These are phyloP conservation scores for Porites cylindrica DNA, from an alignment of 92 coral and sea anemone genomes.

Conservation along the genomic window DNA sequence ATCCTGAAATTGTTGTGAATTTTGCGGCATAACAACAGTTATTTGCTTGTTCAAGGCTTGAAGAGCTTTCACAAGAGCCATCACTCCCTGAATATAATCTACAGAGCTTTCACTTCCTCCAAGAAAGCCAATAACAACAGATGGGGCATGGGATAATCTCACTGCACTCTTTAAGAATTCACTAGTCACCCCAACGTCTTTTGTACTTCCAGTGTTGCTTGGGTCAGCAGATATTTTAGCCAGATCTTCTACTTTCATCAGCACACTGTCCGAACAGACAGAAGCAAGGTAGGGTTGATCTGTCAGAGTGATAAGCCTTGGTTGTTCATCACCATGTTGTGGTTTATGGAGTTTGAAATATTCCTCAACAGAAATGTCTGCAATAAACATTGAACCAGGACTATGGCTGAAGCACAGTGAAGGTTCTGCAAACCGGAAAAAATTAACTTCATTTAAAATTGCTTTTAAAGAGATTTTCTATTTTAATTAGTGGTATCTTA, in stretches of 20 bases:
- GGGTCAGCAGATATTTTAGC: conserved; percentile 63
- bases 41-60: conserved; percentile 75
- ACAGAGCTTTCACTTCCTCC: neutral
- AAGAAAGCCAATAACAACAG: conserved; percentile 76
- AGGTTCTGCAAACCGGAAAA: conserved; percentile 50
- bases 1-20: conserved; percentile 14
- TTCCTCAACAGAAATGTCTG: conserved; percentile 71
- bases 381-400: conserved; percentile 88
- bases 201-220: conserved; percentile 59
- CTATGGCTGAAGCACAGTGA: conserved; percentile 76
- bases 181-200: conserved; percentile 45
- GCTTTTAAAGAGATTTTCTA: too few relatives aligned
- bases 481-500: too few relatives aligned
- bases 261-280: conserved; percentile 71
- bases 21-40: conserved; percentile 56
- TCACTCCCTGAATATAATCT: conserved; percentile 78
- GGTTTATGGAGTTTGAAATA: conserved; percentile 75
- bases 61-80: conserved; percentile 82
- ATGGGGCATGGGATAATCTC: conserved; percentile 74
- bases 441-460: too few relatives aligned
- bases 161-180: conserved; percentile 76
- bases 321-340: conserved; percentile 71
- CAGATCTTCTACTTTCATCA: conserved; percentile 52
- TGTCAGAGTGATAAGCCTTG: conserved; percentile 67
- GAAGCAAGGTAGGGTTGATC: conserved; percentile 77